Conservation (phyloP, 2,797 vertebrate species). For the Mormyrops boulengeri region DNA sequence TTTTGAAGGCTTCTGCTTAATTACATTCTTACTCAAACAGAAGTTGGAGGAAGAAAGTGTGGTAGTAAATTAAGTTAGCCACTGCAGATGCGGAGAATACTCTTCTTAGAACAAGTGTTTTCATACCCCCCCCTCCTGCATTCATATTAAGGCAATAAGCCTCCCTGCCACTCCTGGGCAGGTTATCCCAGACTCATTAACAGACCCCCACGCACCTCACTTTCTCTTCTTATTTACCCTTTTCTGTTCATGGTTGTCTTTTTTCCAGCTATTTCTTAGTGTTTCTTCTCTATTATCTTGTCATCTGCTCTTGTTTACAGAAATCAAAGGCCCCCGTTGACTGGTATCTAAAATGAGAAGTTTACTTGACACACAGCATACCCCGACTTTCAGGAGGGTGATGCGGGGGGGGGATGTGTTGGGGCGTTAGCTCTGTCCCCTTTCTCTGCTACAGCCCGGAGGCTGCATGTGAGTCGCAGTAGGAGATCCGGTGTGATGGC, state of each 20-base stretch:
- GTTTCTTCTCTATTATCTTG: not conserved
- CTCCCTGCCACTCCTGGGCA: not conserved
- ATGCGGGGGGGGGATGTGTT: not conserved
- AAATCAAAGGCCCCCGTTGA: not conserved
- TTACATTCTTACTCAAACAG: constrained; percentile 31
- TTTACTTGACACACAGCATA: constrained; percentile 38
- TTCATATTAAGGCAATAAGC: constrained; percentile 19
- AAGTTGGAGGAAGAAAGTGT: constrained; percentile 12
- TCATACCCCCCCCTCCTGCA: not conserved
- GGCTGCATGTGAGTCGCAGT: not conserved
- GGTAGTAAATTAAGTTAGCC: constrained; percentile 33
- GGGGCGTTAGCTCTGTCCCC: constrained; percentile 13
- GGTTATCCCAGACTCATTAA: not conserved
- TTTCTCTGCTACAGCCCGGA: constrained; percentile 15
- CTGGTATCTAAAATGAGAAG: not conserved
- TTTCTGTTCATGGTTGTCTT: not conserved
- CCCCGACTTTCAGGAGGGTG: constrained; percentile 35
- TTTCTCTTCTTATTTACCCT: not conserved
- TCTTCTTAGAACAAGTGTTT: constrained; percentile 23
- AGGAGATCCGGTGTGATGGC: not conserved
- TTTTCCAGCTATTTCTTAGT: not conserved
- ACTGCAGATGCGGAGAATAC: constrained; percentile 7
- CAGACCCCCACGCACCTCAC: not conserved
- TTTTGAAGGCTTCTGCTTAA: constrained; percentile 33
- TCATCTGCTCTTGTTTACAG: not conserved